A percentile compares a stretch with the other conserved stretches of the same genome.
phyloP scores from a whole-genome alignment of 2,797 vertebrate genomes.

The Anniella stebbinsi region DNA sequence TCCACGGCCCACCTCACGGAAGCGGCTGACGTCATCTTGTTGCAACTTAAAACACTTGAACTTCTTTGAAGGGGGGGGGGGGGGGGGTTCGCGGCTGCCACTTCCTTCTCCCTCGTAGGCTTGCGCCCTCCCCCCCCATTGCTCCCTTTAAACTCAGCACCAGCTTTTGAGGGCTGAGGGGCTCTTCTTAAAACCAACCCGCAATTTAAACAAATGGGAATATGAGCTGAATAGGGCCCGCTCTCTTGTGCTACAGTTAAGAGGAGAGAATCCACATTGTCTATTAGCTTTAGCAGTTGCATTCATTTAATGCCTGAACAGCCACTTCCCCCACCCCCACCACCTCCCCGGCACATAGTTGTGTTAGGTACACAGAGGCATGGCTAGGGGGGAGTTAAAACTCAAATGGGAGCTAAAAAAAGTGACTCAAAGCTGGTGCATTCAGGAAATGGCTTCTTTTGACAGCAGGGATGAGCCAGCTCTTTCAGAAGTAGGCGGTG shows the following conservation, averaged over 20 bases:
- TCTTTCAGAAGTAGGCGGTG: conserved; percentile 42
- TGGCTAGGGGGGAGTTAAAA: conserved; percentile 54
- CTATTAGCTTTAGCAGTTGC: neutral
- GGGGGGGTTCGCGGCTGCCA: neutral
- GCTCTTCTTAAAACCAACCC: neutral
- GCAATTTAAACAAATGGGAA: neutral
- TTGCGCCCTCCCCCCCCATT: neutral
- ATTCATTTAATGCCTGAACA: neutral
- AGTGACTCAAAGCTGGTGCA: conserved; percentile 70
- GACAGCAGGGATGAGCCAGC: conserved; percentile 69
- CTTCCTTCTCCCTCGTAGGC: conserved; percentile 49
- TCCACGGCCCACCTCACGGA: conserved; percentile 76
- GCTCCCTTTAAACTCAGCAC: neutral
- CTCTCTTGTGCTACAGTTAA: neutral
- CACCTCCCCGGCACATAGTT: conserved; percentile 13
- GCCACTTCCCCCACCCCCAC: neutral
- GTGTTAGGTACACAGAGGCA: neutral
- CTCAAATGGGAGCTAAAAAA: conserved; percentile 54
- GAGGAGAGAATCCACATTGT: neutral
- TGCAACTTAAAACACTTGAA: conserved; percentile 74
- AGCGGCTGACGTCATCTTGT: conserved; percentile 72
- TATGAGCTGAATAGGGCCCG: neutral
- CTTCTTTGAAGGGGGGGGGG: conserved; percentile 52
- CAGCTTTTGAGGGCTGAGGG: neutral
- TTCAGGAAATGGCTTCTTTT: conserved; percentile 66